Conservation (phyloP, 2,888 invertebrate species). For the Pseudococcus longispinus region DNA sequence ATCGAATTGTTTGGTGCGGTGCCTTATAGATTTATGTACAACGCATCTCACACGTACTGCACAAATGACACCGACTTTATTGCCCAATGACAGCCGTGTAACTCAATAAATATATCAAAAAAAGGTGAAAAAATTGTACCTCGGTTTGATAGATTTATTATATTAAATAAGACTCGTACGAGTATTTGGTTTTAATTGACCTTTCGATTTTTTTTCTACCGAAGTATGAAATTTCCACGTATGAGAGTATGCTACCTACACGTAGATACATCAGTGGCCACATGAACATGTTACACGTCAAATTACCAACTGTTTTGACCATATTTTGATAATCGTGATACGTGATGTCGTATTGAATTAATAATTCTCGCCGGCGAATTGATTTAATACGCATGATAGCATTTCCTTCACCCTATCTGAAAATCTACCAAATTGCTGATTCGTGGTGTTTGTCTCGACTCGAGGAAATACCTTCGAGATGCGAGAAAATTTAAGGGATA, state of each 20-base stretch:
- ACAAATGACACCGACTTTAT: background rate
- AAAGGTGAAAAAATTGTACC: background rate
- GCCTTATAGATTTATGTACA: background rate
- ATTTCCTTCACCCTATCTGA: background rate
- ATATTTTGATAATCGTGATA: background rate
- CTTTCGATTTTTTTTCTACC: background rate
- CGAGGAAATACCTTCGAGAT: too few species aligned
- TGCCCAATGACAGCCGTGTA: conserved; percentile 8
- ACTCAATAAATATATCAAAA: background rate
- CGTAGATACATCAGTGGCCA: background rate
- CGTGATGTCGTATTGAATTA: background rate
- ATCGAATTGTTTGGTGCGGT: background rate
- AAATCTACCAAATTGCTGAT: background rate
- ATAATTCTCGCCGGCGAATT: background rate
- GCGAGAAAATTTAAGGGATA: background rate
- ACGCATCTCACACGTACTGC: background rate
- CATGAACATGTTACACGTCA: conserved; percentile 31
- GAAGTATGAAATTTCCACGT: background rate
- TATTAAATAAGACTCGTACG: background rate
- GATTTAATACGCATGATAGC: conserved; percentile 17
- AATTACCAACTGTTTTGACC: background rate
- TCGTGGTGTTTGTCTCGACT: background rate
- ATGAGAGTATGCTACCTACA: too few species aligned
- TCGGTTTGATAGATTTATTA: background rate
- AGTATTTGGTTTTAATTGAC: background rate